A percentile compares a stretch with the other conserved stretches of the same genome.
Evolutionary conservation across 2,888 invertebrate genomes (phyloP).

Genomic region (Oscheius sp.): DNA sequence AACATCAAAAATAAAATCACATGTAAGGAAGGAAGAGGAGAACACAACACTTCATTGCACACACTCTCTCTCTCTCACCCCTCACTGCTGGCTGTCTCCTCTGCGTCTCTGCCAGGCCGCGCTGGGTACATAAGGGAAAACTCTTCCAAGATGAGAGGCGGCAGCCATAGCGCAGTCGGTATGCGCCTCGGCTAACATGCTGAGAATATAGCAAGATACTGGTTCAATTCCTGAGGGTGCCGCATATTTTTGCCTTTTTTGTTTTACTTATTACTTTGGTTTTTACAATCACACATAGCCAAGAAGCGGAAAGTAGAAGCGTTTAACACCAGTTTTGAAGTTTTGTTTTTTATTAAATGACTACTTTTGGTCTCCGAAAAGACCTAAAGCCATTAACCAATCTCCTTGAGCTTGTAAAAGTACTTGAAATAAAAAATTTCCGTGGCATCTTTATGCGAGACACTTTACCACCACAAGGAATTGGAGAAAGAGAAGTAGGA

Average conservation of each 20-base stretch:
- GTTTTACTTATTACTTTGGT: constrained; percentile 33
- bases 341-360: constrained; percentile 31
- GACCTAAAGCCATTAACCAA: constrained; percentile 15
- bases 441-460: constrained; percentile 18
- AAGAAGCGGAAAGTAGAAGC: constrained; percentile 31
- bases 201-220: not conserved
- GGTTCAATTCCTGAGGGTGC: constrained; percentile 6
- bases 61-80: too few relatives aligned
- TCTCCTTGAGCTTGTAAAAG: not conserved
- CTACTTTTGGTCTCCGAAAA: constrained; percentile 31
- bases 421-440: constrained; percentile 7
- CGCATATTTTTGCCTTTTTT: constrained; percentile 24
- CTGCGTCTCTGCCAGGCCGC: too few relatives aligned
- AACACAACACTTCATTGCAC: too few relatives aligned
- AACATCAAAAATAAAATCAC: too few relatives aligned
- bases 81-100: too few relatives aligned
- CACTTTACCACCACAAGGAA: constrained; percentile 1
- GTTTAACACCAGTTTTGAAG: constrained; percentile 25
- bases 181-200: not conserved
- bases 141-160: constrained; percentile 22
- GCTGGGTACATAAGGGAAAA: constrained; percentile 35
- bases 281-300: constrained; percentile 33
- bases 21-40: too few relatives aligned
- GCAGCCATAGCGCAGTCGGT: constrained; percentile 36
- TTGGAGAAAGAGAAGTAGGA: constrained; percentile 19